These are phyloP conservation scores for Teleopsis dalmanni DNA, from an alignment of 1,140 invertebrate genomes.

Conservation along the genomic window DNA sequence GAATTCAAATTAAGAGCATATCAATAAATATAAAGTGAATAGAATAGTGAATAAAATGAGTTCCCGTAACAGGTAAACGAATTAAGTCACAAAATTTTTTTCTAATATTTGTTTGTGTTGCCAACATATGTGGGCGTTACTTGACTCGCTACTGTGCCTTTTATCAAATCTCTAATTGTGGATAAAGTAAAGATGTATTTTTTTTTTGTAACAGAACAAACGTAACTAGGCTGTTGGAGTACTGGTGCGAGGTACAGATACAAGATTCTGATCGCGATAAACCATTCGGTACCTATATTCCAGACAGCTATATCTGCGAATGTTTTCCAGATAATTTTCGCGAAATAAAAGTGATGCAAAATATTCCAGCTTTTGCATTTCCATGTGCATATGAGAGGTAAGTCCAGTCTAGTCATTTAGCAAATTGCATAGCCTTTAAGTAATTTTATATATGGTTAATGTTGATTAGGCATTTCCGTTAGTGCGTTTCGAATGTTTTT, in stretches of 20 bases:
- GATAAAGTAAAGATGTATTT: not conserved
- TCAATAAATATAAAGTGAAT: too few relatives aligned
- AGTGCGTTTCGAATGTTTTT: too few relatives aligned
- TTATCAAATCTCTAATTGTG: not conserved
- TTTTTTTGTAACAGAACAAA: conserved; percentile 56
- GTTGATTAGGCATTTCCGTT: too few relatives aligned
- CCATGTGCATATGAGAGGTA: conserved; percentile 73
- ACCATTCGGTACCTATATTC: conserved; percentile 16
- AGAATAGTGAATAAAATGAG: too few relatives aligned
- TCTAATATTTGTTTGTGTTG: too few relatives aligned
- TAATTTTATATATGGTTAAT: too few relatives aligned
- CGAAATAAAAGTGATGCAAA: conserved; percentile 65
- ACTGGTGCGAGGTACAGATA: conserved; percentile 67
- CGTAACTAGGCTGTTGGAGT: conserved; percentile 75
- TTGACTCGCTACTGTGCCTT: not conserved
- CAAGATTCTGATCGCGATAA: conserved; percentile 44
- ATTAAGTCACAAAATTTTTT: too few relatives aligned
- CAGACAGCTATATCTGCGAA: conserved; percentile 47
- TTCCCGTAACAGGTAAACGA: too few relatives aligned
- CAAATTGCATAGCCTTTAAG: not conserved
- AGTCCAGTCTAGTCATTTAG: conserved; percentile 22
- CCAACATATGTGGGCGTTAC: too few relatives aligned
- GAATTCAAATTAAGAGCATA: too few relatives aligned
- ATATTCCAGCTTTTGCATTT: conserved; percentile 75
- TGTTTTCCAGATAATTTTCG: conserved; percentile 64